Evolutionary conservation across 2,113 vertebrate species (phyloP).

Genomic region (Nymphicus hollandicus): DNA sequence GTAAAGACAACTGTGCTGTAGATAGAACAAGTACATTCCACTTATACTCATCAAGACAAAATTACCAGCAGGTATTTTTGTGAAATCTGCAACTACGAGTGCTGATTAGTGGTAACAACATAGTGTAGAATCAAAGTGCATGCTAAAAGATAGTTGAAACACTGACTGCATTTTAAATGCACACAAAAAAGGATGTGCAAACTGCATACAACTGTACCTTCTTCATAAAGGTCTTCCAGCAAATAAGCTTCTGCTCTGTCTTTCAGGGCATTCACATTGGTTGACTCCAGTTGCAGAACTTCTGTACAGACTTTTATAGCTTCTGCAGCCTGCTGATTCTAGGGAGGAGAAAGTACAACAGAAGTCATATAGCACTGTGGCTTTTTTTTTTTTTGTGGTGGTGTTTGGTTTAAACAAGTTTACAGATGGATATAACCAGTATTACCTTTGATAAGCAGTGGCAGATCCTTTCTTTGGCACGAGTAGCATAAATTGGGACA

Average conservation of each 20-base stretch:
- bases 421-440: background rate
- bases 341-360: background rate
- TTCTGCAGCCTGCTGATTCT: conserved; percentile 84
- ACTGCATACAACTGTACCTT: conserved; percentile 75
- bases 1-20: background rate
- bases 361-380: background rate
- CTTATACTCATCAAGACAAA: background rate
- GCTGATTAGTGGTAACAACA: background rate
- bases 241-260: conserved; percentile 92
- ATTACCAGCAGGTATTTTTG: background rate
- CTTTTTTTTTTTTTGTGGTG: background rate
- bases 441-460: conserved; percentile 90
- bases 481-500: conserved; percentile 77
- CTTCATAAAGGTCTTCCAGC: conserved; percentile 91
- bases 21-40: background rate
- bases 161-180: background rate
- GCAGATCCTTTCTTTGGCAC: conserved; percentile 92
- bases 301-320: conserved; percentile 86
- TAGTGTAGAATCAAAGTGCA: background rate
- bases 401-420: background rate
- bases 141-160: background rate
- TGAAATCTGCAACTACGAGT: background rate
- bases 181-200: background rate
- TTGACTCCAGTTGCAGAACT: conserved; percentile 82
- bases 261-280: conserved; percentile 88